Base-by-base conservation (phyloP, 53 echinoderm and acorn worm species). In the Paracentrotus lividus region DNA sequence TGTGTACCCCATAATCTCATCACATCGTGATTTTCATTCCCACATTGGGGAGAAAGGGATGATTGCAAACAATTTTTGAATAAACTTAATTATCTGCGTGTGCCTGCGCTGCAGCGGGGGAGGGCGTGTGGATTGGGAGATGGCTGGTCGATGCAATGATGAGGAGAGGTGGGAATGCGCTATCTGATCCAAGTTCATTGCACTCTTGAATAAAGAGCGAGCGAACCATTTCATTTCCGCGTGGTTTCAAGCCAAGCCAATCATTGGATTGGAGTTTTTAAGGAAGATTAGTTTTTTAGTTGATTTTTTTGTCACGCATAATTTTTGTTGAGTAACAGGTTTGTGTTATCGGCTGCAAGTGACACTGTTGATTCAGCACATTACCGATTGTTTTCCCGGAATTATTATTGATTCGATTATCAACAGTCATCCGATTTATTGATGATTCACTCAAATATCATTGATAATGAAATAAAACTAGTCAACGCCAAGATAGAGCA, bases 1-100 rank as follows among this genome's bases (percentile, higher is more conserved):
- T n/a, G n/a, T n/a, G n/a, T n/a, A 27, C 81, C 81, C 49, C 13
- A 26, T 81, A 81, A 81, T 81, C 81, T 81, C 81, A 81, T 81
- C 47, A 8, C 26, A 47, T 5, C 47, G 13, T 81, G 81, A 81
- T 81, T 81, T n/a, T 47, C 81, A 38, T 45, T 47, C 45, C 49
- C 81, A 81, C 81, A 45, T 81, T 81, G 47, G 81, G 81, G 47
- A n/a, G n/a, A 81, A 81, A 81, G 81, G 49, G 47, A 81, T 45
- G 81, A 81, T 81, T 47, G 81, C 47, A 45, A 81, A 81, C 81
- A 81, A 81, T 81, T 81, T 81, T 81, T 81, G 81, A 81, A 81
- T 81, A 81, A 81, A 81, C 81, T 81, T 81, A 81, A 81, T 81
- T 81, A 81, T 81, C 81, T 81, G 81, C 47, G 12, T 26, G 81